Base-by-base conservation (phyloP, 2,113 vertebrate genomes). In the Dissostichus mawsoni region DNA sequence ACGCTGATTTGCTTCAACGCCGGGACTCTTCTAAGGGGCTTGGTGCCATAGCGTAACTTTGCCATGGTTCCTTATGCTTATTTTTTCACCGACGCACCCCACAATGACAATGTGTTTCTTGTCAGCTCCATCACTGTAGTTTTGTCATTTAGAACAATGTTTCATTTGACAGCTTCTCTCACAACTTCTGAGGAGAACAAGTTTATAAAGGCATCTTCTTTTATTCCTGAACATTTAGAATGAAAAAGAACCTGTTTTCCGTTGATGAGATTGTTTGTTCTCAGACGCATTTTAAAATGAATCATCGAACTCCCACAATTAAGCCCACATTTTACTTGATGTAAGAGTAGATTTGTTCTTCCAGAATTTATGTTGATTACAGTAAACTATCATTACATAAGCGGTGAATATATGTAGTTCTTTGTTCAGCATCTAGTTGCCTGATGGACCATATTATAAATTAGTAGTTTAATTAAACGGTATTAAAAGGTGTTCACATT, bases 91-190 rank as follows among this genome's bases (percentile, higher is more conserved):
- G 78, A 78, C 25, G 53, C 73, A 89, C 86, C 84, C 85, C 82
- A 84, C 88, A 69, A 33, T 69, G 74, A 47, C 76, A 59, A 33
- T 29, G 69, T 6, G 56, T 58, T 83, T 64, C 74, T 68, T 81
- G 83, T 80, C 83, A 82, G 72, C 62, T 75, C 66, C 67, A 5
- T 87, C 76, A 73, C 5, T 16, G 69, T 45, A 61, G 80, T 61
- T 82, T 68, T 89, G 87, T 82, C 76, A 75, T 76, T 77, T 71
- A 63, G 74, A 87, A 86, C 86, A 90, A 82, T 82, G 81, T 74
- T 59, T 81, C 11, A 11, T 81, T 58, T 83, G 84, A 88, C 85
- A 89, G 87, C 85, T 84, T 69, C 59, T 78, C 62, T 75, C 55
- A 64, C 48, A 73, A 69, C 71, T 48, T 69, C 8, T 10, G 55